Evolutionary conservation across 2,113 vertebrate species (phyloP), one percentile per base, ranked within the genome.

Genomic region (Grallaria varia): DNA sequence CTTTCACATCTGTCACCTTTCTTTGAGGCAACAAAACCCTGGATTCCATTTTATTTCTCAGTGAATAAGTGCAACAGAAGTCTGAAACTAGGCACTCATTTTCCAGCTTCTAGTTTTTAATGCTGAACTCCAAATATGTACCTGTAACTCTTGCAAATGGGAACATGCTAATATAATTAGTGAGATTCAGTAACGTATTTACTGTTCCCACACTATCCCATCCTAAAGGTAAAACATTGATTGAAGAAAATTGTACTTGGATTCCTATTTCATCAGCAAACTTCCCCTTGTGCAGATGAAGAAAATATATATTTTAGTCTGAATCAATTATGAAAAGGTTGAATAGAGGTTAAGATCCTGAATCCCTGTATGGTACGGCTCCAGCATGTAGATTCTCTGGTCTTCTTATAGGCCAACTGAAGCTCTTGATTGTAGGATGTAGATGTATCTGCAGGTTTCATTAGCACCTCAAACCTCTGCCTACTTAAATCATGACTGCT

Each of bases 271-370:
- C 12, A 53, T 49, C 47, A 63, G 35, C 12, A 30, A 22, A 39
- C 2, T 5, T 2, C 0, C 0, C 2, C 4, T 49, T 83, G 12
- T 55, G 14, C 50, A 25, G 10, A 33, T 28, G 19, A 91, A 53
- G 27, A 62, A 75, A 58, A 71, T 27, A 1, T 12, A 87, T 45
- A 17, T 45, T 63, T 80, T 56, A n/a, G 6, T 50, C 42, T 76
- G 9, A 10, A 55, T 72, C 6, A 30, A 6, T 71, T 47, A 56
- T 8, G 24, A 44, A 79, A 71, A 53, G 1, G 1, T 49, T 59
- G n/a, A 79, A 24, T 17, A 44, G 1, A 1, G 0, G 22, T 72
- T 64, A 55, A 52, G 30, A 37, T n/a, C 12, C 8, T 0, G 2
- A 53, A 23, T 37, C 6, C 2, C 5, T 24, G 19, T 12, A 12